Evolutionary conservation across 2,113 vertebrate species (phyloP).

Genomic region (Brevimyrus niger): DNA sequence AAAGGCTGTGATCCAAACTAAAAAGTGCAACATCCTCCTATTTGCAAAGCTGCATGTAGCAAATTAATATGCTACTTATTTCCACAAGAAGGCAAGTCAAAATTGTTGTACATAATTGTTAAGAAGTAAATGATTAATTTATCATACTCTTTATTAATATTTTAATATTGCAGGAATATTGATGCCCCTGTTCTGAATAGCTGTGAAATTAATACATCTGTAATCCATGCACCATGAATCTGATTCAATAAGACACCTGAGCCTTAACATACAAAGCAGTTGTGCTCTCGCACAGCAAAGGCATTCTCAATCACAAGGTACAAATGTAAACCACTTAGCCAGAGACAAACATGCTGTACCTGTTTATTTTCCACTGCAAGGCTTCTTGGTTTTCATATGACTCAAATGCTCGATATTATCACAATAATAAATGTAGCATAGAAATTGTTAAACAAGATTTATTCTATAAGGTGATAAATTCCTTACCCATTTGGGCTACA

Average conservation of each 20-base stretch:
- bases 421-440: neutral
- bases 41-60: neutral
- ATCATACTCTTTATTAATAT: neutral
- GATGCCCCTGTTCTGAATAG: neutral
- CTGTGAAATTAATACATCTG: neutral
- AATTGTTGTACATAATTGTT: neutral
- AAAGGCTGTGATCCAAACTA: neutral
- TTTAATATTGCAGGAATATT: neutral
- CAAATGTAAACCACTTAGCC: neutral
- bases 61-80: neutral
- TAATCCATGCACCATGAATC: no score
- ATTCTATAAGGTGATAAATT: neutral
- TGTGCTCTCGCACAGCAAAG: neutral
- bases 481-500: neutral
- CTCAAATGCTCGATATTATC: neutral
- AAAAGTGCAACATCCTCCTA: neutral
- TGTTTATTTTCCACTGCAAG: neutral
- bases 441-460: neutral
- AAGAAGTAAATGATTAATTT: neutral
- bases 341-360: neutral
- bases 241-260: neutral
- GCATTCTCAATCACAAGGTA: neutral
- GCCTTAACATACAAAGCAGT: neutral
- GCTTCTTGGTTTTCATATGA: neutral
- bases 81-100: neutral